Evolutionary conservation across 2,113 vertebrate species (phyloP).

Genomic region (Axis porcinus): DNA sequence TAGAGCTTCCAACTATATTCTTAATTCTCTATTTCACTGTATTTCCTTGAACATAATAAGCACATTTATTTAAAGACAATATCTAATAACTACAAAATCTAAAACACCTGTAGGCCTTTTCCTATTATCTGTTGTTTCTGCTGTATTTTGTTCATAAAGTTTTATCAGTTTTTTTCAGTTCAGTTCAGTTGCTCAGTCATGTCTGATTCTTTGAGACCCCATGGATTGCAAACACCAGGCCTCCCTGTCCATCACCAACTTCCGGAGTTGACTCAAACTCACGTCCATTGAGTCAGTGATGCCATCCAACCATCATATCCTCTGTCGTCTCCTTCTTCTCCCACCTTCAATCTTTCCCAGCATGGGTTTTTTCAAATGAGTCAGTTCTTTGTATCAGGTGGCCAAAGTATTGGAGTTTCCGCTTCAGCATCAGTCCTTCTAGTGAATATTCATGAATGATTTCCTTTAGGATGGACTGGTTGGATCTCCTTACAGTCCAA

Average conservation of each 20-base stretch:
- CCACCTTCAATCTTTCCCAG: rapidly evolving
- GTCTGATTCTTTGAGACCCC: rapidly evolving
- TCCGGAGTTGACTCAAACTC: rapidly evolving
- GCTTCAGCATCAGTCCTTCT: neutral
- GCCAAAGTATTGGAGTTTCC: neutral
- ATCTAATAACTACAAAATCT: neutral
- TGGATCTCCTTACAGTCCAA: neutral
- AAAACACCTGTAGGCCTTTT: neutral
- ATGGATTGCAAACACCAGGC: neutral
- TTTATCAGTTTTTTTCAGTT: neutral
- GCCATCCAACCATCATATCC: neutral
- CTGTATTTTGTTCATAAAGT: neutral
- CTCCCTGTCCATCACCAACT: neutral
- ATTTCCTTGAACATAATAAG: neutral
- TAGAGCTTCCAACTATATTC: neutral
- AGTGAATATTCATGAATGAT: neutral
- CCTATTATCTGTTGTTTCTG: neutral
- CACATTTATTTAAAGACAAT: neutral
- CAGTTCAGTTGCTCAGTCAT: neutral
- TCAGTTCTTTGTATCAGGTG: neutral
- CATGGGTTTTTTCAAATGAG: neutral
- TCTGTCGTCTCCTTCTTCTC: neutral
- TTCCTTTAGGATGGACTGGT: neutral
- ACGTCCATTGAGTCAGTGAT: neutral
- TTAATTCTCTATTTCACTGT: neutral